These are phyloP conservation scores for Oenanthe oenanthe DNA, from an alignment of 2,113 vertebrate genomes.

Conservation along the genomic window DNA sequence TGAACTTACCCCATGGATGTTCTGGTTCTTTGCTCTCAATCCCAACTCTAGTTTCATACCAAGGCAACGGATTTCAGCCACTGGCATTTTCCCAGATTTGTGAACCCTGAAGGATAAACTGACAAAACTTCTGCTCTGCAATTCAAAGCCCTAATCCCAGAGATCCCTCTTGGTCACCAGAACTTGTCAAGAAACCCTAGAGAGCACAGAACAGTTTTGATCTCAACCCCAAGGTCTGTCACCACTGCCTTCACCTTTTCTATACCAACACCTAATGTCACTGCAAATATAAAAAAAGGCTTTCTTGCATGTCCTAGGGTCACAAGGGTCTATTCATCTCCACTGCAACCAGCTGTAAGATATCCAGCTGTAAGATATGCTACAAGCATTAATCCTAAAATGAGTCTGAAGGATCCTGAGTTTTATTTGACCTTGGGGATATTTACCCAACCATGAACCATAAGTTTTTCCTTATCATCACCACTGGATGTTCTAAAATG, in stretches of 20 bases:
- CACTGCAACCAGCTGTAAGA: neutral
- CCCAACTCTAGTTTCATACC: neutral
- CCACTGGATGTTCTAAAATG: neutral
- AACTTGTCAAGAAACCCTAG: neutral
- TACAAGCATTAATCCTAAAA: neutral
- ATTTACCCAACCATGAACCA: neutral
- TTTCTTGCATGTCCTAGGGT: rapidly evolving
- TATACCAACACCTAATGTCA: neutral
- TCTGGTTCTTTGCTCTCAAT: neutral
- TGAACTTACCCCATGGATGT: neutral
- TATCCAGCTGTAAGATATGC: neutral
- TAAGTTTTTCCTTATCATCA: neutral
- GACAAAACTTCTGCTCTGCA: neutral
- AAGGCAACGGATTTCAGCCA: neutral
- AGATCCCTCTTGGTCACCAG: neutral
- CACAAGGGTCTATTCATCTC: neutral
- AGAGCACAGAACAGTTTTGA: neutral
- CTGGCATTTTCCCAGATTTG: neutral
- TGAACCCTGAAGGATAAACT: neutral
- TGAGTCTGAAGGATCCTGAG: neutral
- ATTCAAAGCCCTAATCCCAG: neutral
- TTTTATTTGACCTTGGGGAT: neutral
- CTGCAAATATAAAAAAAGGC: neutral
- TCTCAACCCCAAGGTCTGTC: neutral
- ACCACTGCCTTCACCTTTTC: neutral